phyloP scores from a whole-genome alignment of 2,113 vertebrate species.

The Prinia subflava region DNA sequence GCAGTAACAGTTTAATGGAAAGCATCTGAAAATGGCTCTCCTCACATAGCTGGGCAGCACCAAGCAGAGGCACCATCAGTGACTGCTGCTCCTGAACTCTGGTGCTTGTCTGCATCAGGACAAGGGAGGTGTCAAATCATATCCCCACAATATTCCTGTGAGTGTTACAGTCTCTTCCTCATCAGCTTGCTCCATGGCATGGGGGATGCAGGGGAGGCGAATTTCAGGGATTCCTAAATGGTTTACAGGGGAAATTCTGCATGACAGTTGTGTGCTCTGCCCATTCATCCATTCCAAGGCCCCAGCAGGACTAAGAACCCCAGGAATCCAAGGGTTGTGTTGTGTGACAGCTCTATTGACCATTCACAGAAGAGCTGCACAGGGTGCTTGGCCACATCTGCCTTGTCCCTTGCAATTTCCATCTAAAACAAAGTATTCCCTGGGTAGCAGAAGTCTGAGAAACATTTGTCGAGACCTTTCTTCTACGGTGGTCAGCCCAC shows the following conservation, averaged over 20 bases:
- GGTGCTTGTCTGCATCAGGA: neutral
- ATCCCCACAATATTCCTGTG: neutral
- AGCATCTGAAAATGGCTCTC: neutral
- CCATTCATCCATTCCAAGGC: neutral
- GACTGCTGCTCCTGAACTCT: neutral
- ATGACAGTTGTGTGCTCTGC: neutral
- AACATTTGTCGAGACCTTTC: neutral
- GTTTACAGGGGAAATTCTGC: neutral
- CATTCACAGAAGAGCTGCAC: neutral
- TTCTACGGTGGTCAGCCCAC: neutral
- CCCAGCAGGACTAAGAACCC: neutral
- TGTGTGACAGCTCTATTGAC: neutral
- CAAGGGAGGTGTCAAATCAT: neutral
- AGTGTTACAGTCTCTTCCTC: neutral
- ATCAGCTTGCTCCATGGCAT: neutral
- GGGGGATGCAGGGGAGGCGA: fast-evolving
- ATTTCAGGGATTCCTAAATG: neutral
- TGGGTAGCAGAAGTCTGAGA: neutral
- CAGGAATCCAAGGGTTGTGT: neutral
- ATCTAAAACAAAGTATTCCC: neutral
- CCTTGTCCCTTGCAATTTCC: neutral
- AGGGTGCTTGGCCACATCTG: neutral
- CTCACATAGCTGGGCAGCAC: neutral
- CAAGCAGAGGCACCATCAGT: neutral
- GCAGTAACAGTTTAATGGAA: neutral